phyloP scores from a whole-genome alignment of 2,797 vertebrate species.

The Carduelis carduelis region DNA sequence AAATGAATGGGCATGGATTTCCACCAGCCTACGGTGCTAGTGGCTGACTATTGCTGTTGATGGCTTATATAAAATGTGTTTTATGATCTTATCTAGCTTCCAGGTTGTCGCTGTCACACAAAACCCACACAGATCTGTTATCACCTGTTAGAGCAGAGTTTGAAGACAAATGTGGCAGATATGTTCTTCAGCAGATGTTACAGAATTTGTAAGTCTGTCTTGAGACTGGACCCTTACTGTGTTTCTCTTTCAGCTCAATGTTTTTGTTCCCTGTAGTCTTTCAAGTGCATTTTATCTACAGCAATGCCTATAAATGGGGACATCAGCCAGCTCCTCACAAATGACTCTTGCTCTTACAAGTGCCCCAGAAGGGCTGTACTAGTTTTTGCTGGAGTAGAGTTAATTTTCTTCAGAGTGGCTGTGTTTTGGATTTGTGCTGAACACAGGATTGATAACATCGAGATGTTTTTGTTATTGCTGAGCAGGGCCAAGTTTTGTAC shows the following conservation, averaged over 20 bases:
- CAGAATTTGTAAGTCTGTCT: neutral
- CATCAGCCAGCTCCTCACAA: neutral
- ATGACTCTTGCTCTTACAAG: neutral
- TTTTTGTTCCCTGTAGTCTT: neutral
- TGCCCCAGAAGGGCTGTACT: neutral
- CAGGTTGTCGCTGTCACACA: neutral
- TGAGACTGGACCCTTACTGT: neutral
- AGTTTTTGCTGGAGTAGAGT: neutral
- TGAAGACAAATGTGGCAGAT: neutral
- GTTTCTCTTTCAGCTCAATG: neutral
- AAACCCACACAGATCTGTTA: neutral
- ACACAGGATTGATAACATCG: neutral
- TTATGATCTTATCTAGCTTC: neutral
- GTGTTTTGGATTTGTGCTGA: neutral
- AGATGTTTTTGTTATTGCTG: neutral
- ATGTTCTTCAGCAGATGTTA: neutral
- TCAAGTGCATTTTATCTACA: neutral
- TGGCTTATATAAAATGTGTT: neutral
- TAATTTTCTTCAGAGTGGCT: neutral
- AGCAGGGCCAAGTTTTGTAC: neutral
- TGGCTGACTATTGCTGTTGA: neutral
- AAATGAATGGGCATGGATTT: neutral
- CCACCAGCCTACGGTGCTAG: neutral
- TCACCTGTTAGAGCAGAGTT: neutral
- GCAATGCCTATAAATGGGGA: neutral